A percentile compares a stretch with the other conserved stretches of the same genome.
These are phyloP conservation scores for Aphelenchoides bicaudatus DNA, from an alignment of 2,888 invertebrate species.

Conservation along the genomic window DNA sequence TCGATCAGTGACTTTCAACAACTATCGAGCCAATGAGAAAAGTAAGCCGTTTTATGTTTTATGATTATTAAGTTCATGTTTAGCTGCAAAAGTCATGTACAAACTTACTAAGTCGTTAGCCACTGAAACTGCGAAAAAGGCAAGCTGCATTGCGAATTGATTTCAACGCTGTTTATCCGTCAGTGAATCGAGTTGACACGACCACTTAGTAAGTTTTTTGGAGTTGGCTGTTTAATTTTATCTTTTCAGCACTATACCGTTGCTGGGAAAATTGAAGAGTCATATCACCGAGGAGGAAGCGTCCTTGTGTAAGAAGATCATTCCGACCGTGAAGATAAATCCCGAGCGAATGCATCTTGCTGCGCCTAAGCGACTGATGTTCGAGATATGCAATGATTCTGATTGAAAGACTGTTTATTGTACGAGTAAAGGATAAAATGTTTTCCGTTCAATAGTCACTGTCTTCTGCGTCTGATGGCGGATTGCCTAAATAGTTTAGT, in stretches of 20 bases:
- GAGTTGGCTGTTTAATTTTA: neutral
- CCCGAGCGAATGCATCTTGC: too few relatives aligned
- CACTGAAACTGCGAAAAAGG: neutral
- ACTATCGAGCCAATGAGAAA: too few relatives aligned
- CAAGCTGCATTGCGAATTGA: neutral
- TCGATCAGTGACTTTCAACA: too few relatives aligned
- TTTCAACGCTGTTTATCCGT: neutral
- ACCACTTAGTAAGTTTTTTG: neutral
- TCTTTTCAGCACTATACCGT: neutral
- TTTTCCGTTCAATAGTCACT: slow-evolving; percentile 25
- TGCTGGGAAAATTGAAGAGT: neutral
- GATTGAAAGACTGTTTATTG: too few relatives aligned
- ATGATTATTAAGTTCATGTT: too few relatives aligned
- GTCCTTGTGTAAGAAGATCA: neutral
- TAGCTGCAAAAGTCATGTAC: neutral
- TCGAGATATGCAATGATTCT: too few relatives aligned
- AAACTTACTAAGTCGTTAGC: neutral
- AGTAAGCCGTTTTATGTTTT: too few relatives aligned
- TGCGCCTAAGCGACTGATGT: too few relatives aligned
- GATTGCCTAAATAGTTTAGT: too few relatives aligned
- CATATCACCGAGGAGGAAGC: neutral
- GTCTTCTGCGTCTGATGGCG: slow-evolving; percentile 13
- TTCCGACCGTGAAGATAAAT: too few relatives aligned
- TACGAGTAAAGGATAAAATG: too few relatives aligned
- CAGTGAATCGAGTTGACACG: neutral